Percentiles rank a stretch among this genome's conserved stretches.
Evolutionary conservation across 2,113 vertebrate genomes (phyloP).

Genomic region (Solea senegalensis): DNA sequence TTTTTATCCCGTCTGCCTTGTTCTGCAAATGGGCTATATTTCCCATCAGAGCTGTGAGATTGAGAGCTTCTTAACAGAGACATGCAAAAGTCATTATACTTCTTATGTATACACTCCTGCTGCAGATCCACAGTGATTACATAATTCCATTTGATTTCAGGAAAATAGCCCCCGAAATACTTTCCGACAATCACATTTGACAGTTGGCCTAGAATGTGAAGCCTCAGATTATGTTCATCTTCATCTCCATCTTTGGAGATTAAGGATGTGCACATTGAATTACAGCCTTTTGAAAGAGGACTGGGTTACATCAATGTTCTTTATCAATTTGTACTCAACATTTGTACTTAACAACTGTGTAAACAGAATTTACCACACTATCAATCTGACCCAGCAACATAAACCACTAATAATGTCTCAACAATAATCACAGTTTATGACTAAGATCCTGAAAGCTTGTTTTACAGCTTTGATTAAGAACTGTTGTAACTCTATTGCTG

Average conservation of each 20-base stretch:
- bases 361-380: conserved; percentile 56
- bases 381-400: conserved; percentile 35
- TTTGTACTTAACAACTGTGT: conserved; percentile 42
- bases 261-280: conserved; percentile 8
- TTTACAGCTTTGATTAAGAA: conserved; percentile 26
- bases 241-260: conserved; percentile 33
- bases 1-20: conserved; percentile 59
- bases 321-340: conserved; percentile 49
- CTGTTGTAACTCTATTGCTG: not conserved
- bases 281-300: conserved; percentile 24
- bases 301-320: conserved; percentile 42
- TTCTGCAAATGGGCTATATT: conserved; percentile 64
- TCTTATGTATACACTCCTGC: conserved; percentile 49
- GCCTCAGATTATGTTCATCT: conserved; percentile 35
- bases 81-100: conserved; percentile 72
- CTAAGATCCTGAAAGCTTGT: conserved; percentile 20
- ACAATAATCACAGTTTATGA: conserved; percentile 49
- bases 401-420: conserved; percentile 43
- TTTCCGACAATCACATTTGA: conserved; percentile 66
- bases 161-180: conserved; percentile 44
- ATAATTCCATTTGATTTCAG: conserved; percentile 65
- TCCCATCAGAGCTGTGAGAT: conserved; percentile 51
- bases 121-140: conserved; percentile 65
- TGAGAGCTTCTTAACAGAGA: conserved; percentile 54
- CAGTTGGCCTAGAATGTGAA: conserved; percentile 44